Conservation (phyloP, 2,888 invertebrate genomes). For the Anoncus sp. region DNA sequence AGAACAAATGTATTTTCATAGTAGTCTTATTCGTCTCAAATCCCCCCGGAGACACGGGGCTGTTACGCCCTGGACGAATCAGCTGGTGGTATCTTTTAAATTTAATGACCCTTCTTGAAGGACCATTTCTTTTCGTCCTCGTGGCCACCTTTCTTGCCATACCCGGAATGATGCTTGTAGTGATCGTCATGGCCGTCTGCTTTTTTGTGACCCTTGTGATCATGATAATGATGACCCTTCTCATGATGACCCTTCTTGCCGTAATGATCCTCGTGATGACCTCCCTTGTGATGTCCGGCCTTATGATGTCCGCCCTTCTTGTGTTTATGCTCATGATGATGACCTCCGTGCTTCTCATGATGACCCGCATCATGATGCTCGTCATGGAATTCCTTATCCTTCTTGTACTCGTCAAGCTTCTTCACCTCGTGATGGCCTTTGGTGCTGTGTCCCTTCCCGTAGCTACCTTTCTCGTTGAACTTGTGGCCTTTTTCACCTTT, state of each 20-base stretch:
- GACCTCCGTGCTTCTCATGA: constrained; percentile 92
- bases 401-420: constrained; percentile 88
- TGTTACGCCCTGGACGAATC: constrained; percentile 32
- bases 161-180: constrained; percentile 89
- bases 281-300: constrained; percentile 86
- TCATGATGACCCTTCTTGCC: constrained; percentile 90
- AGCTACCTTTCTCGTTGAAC: constrained; percentile 92
- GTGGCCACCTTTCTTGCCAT: constrained; percentile 92
- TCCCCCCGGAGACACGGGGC: constrained; percentile 11
- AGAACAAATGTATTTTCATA: constrained; percentile 50
- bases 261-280: constrained; percentile 89
- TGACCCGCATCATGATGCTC: constrained; percentile 89
- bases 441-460: constrained; percentile 92
- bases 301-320: constrained; percentile 88
- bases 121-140: constrained; percentile 93
- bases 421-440: constrained; percentile 91
- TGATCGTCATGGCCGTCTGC: constrained; percentile 91
- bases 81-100: constrained; percentile 66
- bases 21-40: constrained; percentile 26
- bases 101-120: constrained; percentile 84
- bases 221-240: constrained; percentile 92
- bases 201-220: constrained; percentile 92
- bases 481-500: constrained; percentile 93
- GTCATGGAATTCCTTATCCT: constrained; percentile 90
- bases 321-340: constrained; percentile 86